phyloP scores from a whole-genome alignment of 1,140 invertebrate species.

The Orius insidiosus region DNA sequence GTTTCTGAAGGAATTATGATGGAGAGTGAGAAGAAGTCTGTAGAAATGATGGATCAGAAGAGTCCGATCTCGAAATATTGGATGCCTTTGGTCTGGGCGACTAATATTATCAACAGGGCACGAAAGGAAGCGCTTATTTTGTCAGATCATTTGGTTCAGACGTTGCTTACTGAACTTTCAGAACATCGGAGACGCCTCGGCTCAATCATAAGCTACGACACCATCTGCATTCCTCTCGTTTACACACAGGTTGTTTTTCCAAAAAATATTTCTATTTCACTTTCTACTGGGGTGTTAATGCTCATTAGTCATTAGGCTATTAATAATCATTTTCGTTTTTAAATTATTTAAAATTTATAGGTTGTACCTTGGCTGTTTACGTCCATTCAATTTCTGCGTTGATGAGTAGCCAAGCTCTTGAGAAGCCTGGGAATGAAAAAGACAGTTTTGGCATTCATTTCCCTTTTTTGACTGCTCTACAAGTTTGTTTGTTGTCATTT shows the following conservation, averaged over 20 bases:
- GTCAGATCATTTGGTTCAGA: conserved; percentile 73
- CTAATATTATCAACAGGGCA: conserved; percentile 69
- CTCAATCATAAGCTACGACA: conserved; percentile 78
- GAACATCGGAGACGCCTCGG: conserved; percentile 61
- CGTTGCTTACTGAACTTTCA: conserved; percentile 58
- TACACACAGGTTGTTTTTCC: conserved; percentile 70
- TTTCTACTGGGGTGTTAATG: background rate
- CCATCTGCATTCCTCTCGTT: conserved; percentile 88
- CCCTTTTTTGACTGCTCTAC: conserved; percentile 73
- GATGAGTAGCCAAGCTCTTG: conserved; percentile 34
- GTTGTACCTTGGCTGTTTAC: conserved; percentile 38
- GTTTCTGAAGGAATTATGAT: conserved; percentile 71
- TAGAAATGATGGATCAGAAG: conserved; percentile 73
- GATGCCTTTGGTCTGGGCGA: conserved; percentile 82
- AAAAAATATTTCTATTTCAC: background rate
- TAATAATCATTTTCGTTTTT: background rate
- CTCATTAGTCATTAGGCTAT: background rate
- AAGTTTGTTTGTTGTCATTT: conserved; percentile 42
- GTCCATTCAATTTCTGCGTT: conserved; percentile 33
- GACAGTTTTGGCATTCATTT: conserved; percentile 71
- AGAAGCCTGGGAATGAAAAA: conserved; percentile 23
- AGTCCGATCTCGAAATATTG: conserved; percentile 73
- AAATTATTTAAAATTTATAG: conserved; percentile 24
- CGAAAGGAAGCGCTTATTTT: conserved; percentile 59
- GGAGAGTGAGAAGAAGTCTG: conserved; percentile 73